A percentile compares a stretch with the other conserved stretches of the same genome.
Evolutionary conservation across 2,888 invertebrate genomes (phyloP).

Genomic region (Limnephilus rhombicus): DNA sequence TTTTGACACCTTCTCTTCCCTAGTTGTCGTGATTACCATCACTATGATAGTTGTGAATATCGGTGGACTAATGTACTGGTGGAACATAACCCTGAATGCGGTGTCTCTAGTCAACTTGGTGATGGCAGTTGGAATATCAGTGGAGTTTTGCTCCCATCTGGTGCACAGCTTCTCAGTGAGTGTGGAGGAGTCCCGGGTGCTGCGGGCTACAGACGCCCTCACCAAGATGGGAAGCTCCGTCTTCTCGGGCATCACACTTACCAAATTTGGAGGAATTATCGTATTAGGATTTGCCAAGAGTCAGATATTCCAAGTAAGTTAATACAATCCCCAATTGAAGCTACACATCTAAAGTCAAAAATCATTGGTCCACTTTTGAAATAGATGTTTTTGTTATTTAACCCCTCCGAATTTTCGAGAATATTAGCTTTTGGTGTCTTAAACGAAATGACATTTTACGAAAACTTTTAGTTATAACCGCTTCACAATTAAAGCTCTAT

Average conservation of each 20-base stretch:
- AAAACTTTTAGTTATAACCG: no score
- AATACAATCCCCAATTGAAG: not conserved
- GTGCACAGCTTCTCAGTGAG: constrained; percentile 94
- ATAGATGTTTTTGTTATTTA: no score
- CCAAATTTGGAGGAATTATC: constrained; percentile 98
- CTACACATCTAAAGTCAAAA: no score
- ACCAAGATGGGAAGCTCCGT: constrained; percentile 96
- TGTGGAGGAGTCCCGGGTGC: constrained; percentile 83
- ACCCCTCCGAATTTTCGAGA: no score
- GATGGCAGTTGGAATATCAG: constrained; percentile 98
- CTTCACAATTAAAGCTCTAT: no score
- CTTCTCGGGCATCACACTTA: constrained; percentile 97
- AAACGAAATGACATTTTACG: no score
- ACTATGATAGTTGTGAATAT: constrained; percentile 95
- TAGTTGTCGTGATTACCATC: constrained; percentile 93
- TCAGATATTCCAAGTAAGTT: constrained; percentile 90
- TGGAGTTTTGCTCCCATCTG: constrained; percentile 98
- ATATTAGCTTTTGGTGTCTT: no score
- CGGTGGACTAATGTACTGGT: constrained; percentile 97
- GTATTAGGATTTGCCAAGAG: constrained; percentile 98
- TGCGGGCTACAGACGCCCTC: constrained; percentile 90
- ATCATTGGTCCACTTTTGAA: not conserved
- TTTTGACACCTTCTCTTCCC: constrained; percentile 93
- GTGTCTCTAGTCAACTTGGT: constrained; percentile 98
- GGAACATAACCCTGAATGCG: constrained; percentile 97